Base-by-base conservation (phyloP, 2,888 invertebrate genomes). In the Xestoiulus laeticollis region DNA sequence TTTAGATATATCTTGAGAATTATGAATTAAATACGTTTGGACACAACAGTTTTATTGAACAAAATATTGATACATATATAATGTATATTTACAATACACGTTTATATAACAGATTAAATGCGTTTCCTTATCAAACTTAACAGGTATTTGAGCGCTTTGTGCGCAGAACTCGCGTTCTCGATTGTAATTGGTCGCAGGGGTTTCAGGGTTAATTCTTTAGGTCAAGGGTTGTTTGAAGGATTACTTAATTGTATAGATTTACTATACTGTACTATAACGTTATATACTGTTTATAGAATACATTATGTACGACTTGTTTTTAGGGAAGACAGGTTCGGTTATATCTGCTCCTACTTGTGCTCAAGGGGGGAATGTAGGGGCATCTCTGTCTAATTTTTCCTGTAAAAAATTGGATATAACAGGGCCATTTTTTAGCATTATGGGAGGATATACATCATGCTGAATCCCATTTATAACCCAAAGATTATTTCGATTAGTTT, bases 91-190 rank as follows among this genome's bases (percentile, higher is more conserved):
- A 59, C 59, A 59, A 19, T 59, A 59, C 59, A 59, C 59, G 59
- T 59, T 59, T n/a, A 59, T 59, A 59, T 59, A 59, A 59, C 16
- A 59, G n/a, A 22, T 59, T 59, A 59, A 59, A 59, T 59, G 59
- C 59, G 59, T 59, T 59, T 59, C 59, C 59, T n/a, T 59, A n/a
- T 59, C 59, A 59, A 59, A 59, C 59, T 59, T 59, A 59, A 59
- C 59, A 59, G 59, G 5, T 59, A 59, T 59, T 48, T n/a, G 59
- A 59, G 59, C 59, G 59, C n/a, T 59, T n/a, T 16, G 6, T 59
- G n/a, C n/a, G 59, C n/a, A 59, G 22, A 59, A 59, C 59, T 38
- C 59, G 8, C 59, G 59, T 59, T 59, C 59, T 59, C 59, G 59
- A 59, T 59, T 59, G 59, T 59, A n/a, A 59, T 59, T 59, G 59